phyloP scores from a whole-genome alignment of 2,113 vertebrate species.

The Phylloscopus trochilus region DNA sequence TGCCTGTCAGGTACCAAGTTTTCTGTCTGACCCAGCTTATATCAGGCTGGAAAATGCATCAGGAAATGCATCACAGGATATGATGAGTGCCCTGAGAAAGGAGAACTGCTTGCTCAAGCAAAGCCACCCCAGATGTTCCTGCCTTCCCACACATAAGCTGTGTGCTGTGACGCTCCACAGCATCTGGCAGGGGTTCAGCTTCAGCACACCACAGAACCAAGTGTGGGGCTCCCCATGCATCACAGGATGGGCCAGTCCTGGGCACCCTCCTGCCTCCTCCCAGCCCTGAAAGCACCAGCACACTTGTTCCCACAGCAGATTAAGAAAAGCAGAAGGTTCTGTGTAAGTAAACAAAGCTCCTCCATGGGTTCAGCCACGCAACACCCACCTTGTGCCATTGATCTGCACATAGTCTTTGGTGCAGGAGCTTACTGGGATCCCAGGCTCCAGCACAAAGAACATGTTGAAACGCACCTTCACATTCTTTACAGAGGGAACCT shows the following conservation, averaged over 20 bases:
- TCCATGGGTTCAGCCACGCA: not conserved
- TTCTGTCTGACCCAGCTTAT: not conserved
- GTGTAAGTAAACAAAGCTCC: rapidly evolving
- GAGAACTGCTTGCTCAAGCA: not conserved
- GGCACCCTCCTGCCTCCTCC: not conserved
- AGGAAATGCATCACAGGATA: not conserved
- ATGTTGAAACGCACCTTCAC: slow-evolving; percentile 85
- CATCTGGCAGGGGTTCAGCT: not conserved
- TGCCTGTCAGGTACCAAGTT: not conserved
- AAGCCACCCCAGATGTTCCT: not conserved
- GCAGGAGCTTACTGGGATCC: slow-evolving; percentile 47
- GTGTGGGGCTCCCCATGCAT: not conserved
- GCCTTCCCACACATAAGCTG: not conserved
- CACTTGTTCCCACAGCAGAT: too few relatives aligned
- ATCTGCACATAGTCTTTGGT: slow-evolving; percentile 87
- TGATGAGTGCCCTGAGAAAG: not conserved
- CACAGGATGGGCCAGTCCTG: not conserved
- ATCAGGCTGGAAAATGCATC: not conserved
- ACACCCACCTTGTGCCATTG: slow-evolving; percentile 78
- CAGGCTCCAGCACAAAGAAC: slow-evolving; percentile 80
- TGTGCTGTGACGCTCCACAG: not conserved
- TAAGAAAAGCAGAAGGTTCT: not conserved
- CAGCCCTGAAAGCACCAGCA: not conserved
- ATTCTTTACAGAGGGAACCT: slow-evolving; percentile 78
- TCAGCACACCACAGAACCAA: not conserved